phyloP scores from a whole-genome alignment of 2,888 invertebrate species.

The Hydrotaea cyrtoneurina region DNA sequence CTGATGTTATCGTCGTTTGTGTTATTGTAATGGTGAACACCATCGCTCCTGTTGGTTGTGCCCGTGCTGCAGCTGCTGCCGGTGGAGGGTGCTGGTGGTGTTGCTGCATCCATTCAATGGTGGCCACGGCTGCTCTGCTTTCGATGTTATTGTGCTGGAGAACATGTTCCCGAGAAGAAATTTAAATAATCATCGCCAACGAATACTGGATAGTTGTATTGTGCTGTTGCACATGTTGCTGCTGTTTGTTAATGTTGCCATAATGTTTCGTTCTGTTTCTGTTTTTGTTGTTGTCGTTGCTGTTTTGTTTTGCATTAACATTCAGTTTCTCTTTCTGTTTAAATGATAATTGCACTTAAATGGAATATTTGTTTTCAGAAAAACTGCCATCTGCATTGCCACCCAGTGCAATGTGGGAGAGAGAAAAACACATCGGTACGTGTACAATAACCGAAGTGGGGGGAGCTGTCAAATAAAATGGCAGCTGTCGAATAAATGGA shows the following conservation, averaged over 20 bases:
- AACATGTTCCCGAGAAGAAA: conserved; percentile 33
- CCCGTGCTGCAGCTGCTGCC: too few species aligned
- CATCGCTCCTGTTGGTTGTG: conserved; percentile 1
- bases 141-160: conserved; percentile 40
- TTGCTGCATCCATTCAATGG: not conserved
- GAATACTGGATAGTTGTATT: conserved; percentile 22
- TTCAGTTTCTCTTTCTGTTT: conserved; percentile 26
- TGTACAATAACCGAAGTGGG: too few species aligned
- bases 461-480: too few species aligned
- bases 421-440: too few species aligned
- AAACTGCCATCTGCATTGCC: not conserved
- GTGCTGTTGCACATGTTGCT: conserved; percentile 28
- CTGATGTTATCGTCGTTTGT: not conserved
- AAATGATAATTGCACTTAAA: conserved; percentile 64
- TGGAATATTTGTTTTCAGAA: conserved; percentile 30
- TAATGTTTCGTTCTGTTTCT: conserved; percentile 28
- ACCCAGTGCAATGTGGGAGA: too few species aligned
- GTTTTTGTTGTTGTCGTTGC: not conserved
- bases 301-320: conserved; percentile 15
- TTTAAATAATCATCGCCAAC: conserved; percentile 38
- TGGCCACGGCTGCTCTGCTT: conserved; percentile 22
- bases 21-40: not conserved
- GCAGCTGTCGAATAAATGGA: too few species aligned
- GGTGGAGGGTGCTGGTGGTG: not conserved
- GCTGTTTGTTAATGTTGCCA: not conserved